Evolutionary conservation across 2,888 invertebrate species (phyloP).

Genomic region (Calameuta idolon): DNA sequence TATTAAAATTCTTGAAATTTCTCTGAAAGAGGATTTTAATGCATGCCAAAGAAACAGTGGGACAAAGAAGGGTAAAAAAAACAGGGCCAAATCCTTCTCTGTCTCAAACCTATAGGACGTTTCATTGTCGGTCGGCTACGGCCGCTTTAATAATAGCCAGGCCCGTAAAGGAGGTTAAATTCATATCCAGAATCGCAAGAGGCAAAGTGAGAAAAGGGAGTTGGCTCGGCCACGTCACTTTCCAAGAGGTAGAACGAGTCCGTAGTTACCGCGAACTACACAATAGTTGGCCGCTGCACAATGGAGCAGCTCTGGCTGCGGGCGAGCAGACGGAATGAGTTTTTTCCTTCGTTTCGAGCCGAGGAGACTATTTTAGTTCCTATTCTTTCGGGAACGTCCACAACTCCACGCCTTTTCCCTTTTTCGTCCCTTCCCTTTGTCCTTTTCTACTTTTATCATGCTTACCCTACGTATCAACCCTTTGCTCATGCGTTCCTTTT

Average conservation of each 20-base stretch:
- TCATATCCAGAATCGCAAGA: slow-evolving; percentile 6
- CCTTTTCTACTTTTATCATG: slow-evolving; percentile 13
- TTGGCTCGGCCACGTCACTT: slow-evolving; percentile 14
- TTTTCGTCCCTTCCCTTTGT: slow-evolving; percentile 16
- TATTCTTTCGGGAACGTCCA: slow-evolving; percentile 37
- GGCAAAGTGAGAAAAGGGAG: slow-evolving; percentile 13
- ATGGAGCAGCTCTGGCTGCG: slow-evolving; percentile 46
- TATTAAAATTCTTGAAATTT: neutral
- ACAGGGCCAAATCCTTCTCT: slow-evolving; percentile 10
- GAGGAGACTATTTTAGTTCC: slow-evolving; percentile 50
- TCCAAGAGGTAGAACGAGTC: slow-evolving; percentile 15
- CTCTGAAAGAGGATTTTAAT: neutral
- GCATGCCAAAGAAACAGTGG: slow-evolving; percentile 14
- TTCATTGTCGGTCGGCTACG: neutral
- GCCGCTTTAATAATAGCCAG: neutral
- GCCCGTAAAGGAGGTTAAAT: slow-evolving; percentile 1
- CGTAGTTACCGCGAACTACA: slow-evolving; percentile 47
- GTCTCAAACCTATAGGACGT: neutral
- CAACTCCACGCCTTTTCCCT: slow-evolving; percentile 12
- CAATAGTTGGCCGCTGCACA: slow-evolving; percentile 51
- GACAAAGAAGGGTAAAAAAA: slow-evolving; percentile 11
- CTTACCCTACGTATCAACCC: slow-evolving; percentile 16
- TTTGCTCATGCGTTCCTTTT: slow-evolving; percentile 20
- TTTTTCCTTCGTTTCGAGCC: slow-evolving; percentile 54
- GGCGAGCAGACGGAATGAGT: slow-evolving; percentile 52